A percentile compares a stretch with the other conserved stretches of the same genome.
These are phyloP conservation scores for Drosophila engyochracea DNA, from an alignment of 2,888 invertebrate genomes.

Conservation along the genomic window DNA sequence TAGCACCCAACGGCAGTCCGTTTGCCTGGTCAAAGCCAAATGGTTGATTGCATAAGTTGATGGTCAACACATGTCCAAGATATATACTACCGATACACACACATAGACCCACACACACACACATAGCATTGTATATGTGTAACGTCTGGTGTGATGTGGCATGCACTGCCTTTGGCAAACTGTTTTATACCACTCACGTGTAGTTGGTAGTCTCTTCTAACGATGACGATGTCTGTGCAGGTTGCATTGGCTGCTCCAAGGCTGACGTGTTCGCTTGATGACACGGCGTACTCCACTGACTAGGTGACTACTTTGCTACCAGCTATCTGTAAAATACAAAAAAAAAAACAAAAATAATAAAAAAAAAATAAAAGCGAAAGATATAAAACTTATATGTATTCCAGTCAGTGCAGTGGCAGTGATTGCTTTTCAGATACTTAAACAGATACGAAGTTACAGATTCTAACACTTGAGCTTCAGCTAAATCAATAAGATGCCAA, in stretches of 20 bases:
- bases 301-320: conserved; percentile 32
- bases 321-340: conserved; percentile 24
- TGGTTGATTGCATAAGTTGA: conserved; percentile 81
- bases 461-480: conserved; percentile 12
- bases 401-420: conserved; percentile 27
- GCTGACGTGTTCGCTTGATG: conserved; percentile 37
- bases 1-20: conserved; percentile 70
- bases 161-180: conserved; percentile 17
- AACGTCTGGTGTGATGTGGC: conserved; percentile 25
- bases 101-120: background rate
- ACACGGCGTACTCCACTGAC: conserved; percentile 12
- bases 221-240: conserved; percentile 66
- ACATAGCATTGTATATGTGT: background rate
- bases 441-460: conserved; percentile 23
- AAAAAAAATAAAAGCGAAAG: background rate
- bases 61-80: conserved; percentile 80
- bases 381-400: conserved; percentile 14
- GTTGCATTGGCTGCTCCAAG: conserved; percentile 72
- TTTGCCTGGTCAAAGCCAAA: conserved; percentile 76
- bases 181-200: conserved; percentile 59
- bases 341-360: background rate
- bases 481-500: conserved; percentile 23
- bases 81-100: conserved; percentile 61
- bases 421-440: conserved; percentile 41
- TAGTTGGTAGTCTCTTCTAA: conserved; percentile 67